Base-by-base conservation (phyloP, 2,113 vertebrate species). In the Galbula dea region DNA sequence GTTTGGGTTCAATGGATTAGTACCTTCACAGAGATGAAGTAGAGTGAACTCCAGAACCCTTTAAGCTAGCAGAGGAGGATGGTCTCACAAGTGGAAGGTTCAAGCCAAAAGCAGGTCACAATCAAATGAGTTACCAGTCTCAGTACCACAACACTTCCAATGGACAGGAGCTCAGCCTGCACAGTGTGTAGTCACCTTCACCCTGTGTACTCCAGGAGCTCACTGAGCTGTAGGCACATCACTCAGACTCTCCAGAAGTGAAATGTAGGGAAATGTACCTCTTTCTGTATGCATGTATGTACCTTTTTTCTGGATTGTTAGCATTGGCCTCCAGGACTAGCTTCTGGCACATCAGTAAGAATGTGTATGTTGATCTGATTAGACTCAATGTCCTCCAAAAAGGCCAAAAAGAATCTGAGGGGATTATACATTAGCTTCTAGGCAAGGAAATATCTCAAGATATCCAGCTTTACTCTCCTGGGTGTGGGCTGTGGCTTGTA, bases 391-490 rank as follows among this genome's bases (percentile, higher is more conserved):
- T 41, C 32, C 7, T 17, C 54, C 34, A 37, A 79, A 85, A 63
- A 69, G 11, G 20, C 13, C 39, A 67, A 77, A 32, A 59, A 59
- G 49, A 7, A 49, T 49, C 21, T 54, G 41, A 76, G 11, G 18
- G 45, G 26, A 69, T 73, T 82, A 83, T 49, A n/a, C 41, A 54
- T 46, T 89, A 85, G 34, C 30, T 86, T 92, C 63, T 65, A 89
- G 34, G 43, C 51, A 79, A 79, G 23, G 34, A 46, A 82, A 69
- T 66, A 84, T 13, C 52, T 74, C 22, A 67, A 67, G 37, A 92
- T 90, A 94, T 83, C 36, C 62, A 43, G 39, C 46, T 84, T 86
- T 78, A 43, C 29, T 90, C 62, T 89, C 61, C 67, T 39, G n/a
- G 32, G 19, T 80, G 51, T 34, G 19, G 54, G 66, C 27, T 73